phyloP scores from a whole-genome alignment of 2,797 vertebrate genomes.

The Petrocephalus sullivani region DNA sequence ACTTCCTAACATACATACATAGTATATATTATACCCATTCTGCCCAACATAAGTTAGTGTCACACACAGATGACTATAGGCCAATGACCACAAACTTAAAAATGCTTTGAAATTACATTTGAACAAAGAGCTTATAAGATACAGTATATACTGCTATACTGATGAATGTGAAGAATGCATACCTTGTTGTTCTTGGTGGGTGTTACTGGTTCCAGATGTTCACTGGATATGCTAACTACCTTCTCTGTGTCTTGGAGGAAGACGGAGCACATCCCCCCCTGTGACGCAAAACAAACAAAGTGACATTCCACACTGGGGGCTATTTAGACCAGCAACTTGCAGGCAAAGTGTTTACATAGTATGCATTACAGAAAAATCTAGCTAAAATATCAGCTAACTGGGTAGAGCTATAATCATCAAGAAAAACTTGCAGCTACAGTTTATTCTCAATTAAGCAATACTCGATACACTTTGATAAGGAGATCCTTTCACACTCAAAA shows the following conservation, averaged over 20 bases:
- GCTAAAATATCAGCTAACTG: not conserved
- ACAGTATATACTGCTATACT: not conserved
- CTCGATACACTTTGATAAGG: not conserved
- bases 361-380: not conserved
- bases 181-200: constrained; percentile 94
- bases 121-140: too few relatives aligned
- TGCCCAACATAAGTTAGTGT: too few relatives aligned
- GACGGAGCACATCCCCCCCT: constrained; percentile 91
- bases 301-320: not conserved
- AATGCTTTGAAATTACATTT: too few relatives aligned
- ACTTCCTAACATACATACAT: too few relatives aligned
- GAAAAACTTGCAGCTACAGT: not conserved
- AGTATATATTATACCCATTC: too few relatives aligned
- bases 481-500: not conserved
- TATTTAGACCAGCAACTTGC: not conserved
- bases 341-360: not conserved
- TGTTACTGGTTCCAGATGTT: constrained; percentile 85
- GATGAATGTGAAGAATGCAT: constrained; percentile 14
- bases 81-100: too few relatives aligned
- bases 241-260: constrained; percentile 87
- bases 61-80: too few relatives aligned
- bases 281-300: not conserved
- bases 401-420: not conserved
- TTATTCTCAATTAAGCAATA: not conserved
- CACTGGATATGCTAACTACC: constrained; percentile 86